Evolutionary conservation across 92 coral and sea anemone genomes (phyloP).

Genomic region (Porites cylindrica): DNA sequence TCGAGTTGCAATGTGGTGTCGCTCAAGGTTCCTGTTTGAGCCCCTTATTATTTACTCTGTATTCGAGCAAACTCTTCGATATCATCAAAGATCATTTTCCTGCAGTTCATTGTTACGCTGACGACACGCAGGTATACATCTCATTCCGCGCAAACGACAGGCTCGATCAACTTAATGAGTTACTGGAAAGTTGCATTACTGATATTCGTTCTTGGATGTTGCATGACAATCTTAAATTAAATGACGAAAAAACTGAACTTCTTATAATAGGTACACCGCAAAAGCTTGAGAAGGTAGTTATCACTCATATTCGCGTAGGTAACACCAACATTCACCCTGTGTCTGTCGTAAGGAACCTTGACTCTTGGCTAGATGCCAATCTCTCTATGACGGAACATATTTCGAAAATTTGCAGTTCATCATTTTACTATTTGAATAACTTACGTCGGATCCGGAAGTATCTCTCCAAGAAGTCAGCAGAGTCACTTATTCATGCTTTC

Average conservation of each 20-base stretch:
- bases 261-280: neutral
- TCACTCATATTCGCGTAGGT: neutral
- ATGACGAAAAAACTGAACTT: too few relatives aligned
- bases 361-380: neutral
- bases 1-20: neutral
- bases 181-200: too few relatives aligned
- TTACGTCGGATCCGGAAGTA: neutral
- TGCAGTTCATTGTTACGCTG: too few relatives aligned
- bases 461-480: neutral
- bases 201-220: too few relatives aligned
- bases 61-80: constrained; percentile 2
- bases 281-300: neutral
- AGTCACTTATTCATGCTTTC: too few relatives aligned
- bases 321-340: too few relatives aligned
- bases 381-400: neutral
- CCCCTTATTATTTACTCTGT: constrained; percentile 4
- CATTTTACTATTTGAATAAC: constrained; percentile 5
- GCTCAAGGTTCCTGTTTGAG: neutral
- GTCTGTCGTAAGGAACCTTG: neutral
- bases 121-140: too few relatives aligned
- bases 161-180: too few relatives aligned
- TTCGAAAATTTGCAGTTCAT: neutral
- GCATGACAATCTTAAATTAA: too few relatives aligned
- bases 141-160: too few relatives aligned
- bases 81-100: neutral